Conservation (phyloP, 2,888 invertebrate genomes). For the Drosophila anomelani region DNA sequence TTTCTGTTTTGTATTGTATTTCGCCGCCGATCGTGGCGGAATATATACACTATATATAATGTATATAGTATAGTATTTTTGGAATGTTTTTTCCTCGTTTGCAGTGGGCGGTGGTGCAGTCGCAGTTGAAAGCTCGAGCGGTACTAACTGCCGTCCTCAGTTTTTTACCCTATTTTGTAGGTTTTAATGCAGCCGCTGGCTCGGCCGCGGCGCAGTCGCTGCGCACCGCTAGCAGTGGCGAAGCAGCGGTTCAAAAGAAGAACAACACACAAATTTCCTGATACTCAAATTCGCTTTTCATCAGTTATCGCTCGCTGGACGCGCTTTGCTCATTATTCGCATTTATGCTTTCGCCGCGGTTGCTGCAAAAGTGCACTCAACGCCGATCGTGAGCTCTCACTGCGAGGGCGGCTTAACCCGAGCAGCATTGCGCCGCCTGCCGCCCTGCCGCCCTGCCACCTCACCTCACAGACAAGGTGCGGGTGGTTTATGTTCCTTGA, state of each 20-base stretch:
- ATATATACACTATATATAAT: conserved; percentile 11
- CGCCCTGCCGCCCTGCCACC: neutral
- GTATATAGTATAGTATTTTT: conserved; percentile 4
- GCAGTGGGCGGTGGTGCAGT: conserved; percentile 46
- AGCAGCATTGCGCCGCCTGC: neutral
- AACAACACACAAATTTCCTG: conserved; percentile 48
- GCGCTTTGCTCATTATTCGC: conserved; percentile 78
- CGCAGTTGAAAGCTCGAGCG: conserved; percentile 64
- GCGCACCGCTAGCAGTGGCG: conserved; percentile 10
- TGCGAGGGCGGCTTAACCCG: conserved; percentile 17
- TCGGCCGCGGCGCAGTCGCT: conserved; percentile 44
- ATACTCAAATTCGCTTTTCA: conserved; percentile 50
- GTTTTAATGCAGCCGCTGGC: conserved; percentile 61
- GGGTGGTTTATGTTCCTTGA: conserved; percentile 21
- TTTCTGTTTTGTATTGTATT: conserved; percentile 22
- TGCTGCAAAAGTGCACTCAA: conserved; percentile 60
- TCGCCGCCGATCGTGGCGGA: conserved; percentile 37
- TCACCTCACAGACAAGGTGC: neutral
- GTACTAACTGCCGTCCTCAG: conserved; percentile 72
- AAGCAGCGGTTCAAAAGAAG: conserved; percentile 39
- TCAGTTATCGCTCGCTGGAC: conserved; percentile 54
- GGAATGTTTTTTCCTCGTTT: neutral
- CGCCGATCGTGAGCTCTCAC: conserved; percentile 38
- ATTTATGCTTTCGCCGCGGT: conserved; percentile 65
- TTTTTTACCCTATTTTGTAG: conserved; percentile 79